A percentile compares a stretch with the other conserved stretches of the same genome.
Evolutionary conservation across 2,797 vertebrate species (phyloP).

Genomic region (Gambusia yucatana): DNA sequence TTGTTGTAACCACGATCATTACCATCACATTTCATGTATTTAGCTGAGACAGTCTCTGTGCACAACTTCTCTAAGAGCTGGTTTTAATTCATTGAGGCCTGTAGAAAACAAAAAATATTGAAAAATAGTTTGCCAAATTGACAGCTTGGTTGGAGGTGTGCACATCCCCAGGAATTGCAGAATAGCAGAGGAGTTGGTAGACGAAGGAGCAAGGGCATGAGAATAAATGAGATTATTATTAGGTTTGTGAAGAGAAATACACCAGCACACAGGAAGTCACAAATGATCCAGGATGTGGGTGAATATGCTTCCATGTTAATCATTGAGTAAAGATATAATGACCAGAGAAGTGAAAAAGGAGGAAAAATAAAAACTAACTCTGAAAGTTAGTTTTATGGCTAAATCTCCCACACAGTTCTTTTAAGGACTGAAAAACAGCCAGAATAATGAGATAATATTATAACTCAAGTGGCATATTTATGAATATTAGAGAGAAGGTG

Average conservation of each 20-base stretch:
- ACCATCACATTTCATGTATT: neutral
- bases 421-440: neutral
- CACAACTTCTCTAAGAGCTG: neutral
- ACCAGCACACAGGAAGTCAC: slow-evolving; percentile 11
- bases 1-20: neutral
- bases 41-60: neutral
- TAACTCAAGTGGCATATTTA: neutral
- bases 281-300: slow-evolving; percentile 15
- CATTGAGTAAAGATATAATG: slow-evolving; percentile 7
- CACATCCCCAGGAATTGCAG: slow-evolving; percentile 6
- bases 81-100: neutral
- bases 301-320: slow-evolving; percentile 9
- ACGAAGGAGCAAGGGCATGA: slow-evolving; percentile 10
- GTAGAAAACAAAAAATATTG: neutral
- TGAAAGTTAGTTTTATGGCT: neutral
- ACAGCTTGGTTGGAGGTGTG: slow-evolving; percentile 31
- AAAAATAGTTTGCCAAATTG: slow-evolving; percentile 15
- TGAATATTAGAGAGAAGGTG: neutral
- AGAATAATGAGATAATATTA: neutral
- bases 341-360: neutral
- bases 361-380: neutral
- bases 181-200: slow-evolving; percentile 19
- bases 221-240: slow-evolving; percentile 15
- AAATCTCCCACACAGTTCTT: neutral
- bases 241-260: neutral